Evolutionary conservation across 2,888 invertebrate genomes (phyloP).

Genomic region (Schizaphis graminum): DNA sequence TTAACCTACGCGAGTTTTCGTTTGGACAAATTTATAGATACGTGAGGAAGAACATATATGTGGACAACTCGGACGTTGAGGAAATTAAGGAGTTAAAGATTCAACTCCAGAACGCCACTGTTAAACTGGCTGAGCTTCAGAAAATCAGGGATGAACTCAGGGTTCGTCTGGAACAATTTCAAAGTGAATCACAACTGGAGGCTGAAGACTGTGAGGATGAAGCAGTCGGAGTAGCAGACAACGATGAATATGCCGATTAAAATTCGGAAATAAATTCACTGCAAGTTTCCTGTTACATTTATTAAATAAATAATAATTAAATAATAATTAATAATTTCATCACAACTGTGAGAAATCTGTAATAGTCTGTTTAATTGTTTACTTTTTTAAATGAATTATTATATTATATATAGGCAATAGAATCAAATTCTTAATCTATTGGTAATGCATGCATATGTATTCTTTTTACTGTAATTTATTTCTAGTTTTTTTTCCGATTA

Average conservation of each 20-base stretch:
- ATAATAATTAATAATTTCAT: not conserved
- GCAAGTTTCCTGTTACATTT: not conserved
- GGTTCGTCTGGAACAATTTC: not conserved
- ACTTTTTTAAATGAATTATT: not conserved
- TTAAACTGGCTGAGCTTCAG: not conserved
- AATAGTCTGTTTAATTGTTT: not conserved
- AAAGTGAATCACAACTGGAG: not conserved
- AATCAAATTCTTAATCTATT: not conserved
- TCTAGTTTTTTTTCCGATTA: not conserved
- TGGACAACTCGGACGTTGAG: not conserved
- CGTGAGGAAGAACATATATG: not conserved
- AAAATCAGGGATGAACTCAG: not conserved
- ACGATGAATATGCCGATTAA: not conserved
- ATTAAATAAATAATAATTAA: not conserved
- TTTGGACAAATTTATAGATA: not conserved
- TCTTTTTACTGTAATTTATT: not conserved
- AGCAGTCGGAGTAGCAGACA: not conserved
- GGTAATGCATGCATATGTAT: not conserved
- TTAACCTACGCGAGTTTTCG: not conserved
- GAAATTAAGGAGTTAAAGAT: not conserved
- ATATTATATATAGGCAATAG: not conserved
- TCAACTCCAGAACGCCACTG: not conserved
- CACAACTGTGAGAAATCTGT: not conserved
- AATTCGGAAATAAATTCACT: not conserved
- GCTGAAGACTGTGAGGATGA: not conserved